Percentiles rank a stretch among this genome's conserved stretches.
These are phyloP conservation scores for Hipparchia semele DNA, from an alignment of 2,888 invertebrate genomes.

Conservation along the genomic window DNA sequence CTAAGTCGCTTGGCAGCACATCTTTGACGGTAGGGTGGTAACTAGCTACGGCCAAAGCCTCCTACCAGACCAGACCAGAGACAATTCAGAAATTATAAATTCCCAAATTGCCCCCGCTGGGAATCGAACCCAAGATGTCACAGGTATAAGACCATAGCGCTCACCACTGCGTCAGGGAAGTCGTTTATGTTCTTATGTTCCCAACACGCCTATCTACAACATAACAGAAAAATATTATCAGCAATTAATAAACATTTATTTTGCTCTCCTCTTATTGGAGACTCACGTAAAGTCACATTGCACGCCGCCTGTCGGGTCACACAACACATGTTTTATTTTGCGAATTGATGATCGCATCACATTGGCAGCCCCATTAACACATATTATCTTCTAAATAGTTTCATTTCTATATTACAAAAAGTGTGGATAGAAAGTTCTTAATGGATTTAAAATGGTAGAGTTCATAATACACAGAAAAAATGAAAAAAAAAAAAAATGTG, in stretches of 20 bases:
- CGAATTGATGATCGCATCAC: conserved; percentile 48
- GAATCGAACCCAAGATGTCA: too few species aligned
- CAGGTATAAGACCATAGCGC: too few species aligned
- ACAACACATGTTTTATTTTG: conserved; percentile 50
- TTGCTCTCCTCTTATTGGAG: conserved; percentile 16
- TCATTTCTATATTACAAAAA: not conserved
- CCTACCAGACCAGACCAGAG: too few species aligned
- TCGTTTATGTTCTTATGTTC: too few species aligned
- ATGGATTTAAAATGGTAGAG: not conserved
- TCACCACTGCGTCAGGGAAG: too few species aligned
- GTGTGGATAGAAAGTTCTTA: not conserved
- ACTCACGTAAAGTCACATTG: conserved; percentile 32
- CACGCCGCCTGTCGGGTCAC: conserved; percentile 33
- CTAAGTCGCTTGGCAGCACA: too few species aligned
- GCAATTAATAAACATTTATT: conserved; percentile 18
- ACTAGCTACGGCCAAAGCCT: too few species aligned
- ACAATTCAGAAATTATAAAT: too few species aligned
- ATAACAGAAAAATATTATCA: not conserved
- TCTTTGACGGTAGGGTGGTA: too few species aligned
- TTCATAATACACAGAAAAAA: too few species aligned
- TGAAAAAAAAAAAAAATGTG: too few species aligned
- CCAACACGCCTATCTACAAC: not conserved
- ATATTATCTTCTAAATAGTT: conserved; percentile 37
- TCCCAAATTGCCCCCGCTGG: too few species aligned
- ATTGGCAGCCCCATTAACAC: conserved; percentile 47